These are phyloP conservation scores for Catocala fraxini DNA, from an alignment of 2,888 invertebrate genomes.

Conservation along the genomic window DNA sequence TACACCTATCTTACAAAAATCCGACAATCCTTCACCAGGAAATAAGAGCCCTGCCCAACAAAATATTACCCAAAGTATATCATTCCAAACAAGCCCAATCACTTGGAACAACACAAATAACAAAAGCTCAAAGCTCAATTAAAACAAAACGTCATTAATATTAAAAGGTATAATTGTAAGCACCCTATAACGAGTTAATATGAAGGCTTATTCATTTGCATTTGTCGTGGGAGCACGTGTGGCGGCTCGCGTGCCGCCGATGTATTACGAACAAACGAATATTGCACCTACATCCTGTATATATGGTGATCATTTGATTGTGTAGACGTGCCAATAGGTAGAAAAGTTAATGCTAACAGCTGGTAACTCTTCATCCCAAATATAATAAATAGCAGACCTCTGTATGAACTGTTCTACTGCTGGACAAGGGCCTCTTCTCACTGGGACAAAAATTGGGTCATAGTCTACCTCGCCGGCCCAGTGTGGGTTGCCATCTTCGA, in stretches of 20 bases:
- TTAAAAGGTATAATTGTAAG: constrained; percentile 45
- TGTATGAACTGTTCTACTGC: too few relatives aligned
- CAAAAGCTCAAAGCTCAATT: constrained; percentile 26
- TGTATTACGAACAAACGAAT: constrained; percentile 74
- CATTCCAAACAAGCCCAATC: neutral
- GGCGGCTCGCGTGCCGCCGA: constrained; percentile 76
- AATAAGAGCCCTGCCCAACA: too few relatives aligned
- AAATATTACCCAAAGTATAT: too few relatives aligned
- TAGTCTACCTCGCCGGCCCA: too few relatives aligned
- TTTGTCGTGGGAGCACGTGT: constrained; percentile 81
- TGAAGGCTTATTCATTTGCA: constrained; percentile 83
- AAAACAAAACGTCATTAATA: constrained; percentile 33
- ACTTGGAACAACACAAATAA: constrained; percentile 16
- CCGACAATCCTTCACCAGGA: too few relatives aligned
- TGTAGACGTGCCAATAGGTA: constrained; percentile 50
- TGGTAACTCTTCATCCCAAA: too few relatives aligned
- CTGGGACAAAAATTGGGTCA: too few relatives aligned
- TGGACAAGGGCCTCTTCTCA: too few relatives aligned
- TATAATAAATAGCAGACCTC: too few relatives aligned
- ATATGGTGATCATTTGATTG: constrained; percentile 42
- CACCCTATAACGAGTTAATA: constrained; percentile 75
- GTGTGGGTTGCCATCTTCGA: too few relatives aligned
- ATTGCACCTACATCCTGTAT: constrained; percentile 62
- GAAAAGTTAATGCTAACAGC: constrained; percentile 2
- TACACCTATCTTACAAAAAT: too few relatives aligned